These are phyloP conservation scores for Lepidurus arcticus DNA, from an alignment of 1,140 invertebrate species.

Conservation along the genomic window DNA sequence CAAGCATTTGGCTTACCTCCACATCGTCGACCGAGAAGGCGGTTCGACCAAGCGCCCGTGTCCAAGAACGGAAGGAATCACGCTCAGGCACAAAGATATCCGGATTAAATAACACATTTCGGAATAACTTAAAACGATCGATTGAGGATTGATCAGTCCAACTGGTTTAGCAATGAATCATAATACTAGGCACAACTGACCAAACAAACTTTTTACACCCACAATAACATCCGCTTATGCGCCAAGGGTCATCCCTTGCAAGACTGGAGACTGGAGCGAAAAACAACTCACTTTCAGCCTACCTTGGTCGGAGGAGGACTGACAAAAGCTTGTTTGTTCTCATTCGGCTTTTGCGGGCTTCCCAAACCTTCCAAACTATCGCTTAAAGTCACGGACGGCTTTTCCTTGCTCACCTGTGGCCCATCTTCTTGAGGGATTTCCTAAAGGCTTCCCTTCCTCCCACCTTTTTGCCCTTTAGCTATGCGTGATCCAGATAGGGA, in stretches of 20 bases:
- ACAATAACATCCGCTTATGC: neutral
- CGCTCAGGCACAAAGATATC: neutral
- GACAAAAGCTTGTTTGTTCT: neutral
- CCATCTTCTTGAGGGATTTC: neutral
- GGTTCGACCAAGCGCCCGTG: conserved; percentile 80
- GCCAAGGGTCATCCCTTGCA: neutral
- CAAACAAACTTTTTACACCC: neutral
- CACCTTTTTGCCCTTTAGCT: neutral
- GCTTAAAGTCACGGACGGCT: neutral
- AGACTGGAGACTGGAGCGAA: neutral
- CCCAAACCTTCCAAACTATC: neutral
- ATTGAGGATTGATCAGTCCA: neutral
- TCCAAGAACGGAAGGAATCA: conserved; percentile 32
- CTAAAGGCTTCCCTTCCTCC: neutral
- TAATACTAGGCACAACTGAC: neutral
- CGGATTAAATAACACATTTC: neutral
- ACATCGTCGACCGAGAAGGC: conserved; percentile 73
- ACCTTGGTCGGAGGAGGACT: neutral
- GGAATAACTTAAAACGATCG: neutral
- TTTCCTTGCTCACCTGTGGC: neutral
- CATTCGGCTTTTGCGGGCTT: neutral
- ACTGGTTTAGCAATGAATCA: neutral
- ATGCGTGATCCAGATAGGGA: neutral
- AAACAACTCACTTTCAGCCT: neutral
- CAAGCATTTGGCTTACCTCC: conserved; percentile 48